phyloP scores from a whole-genome alignment of 2,113 vertebrate species.

The Emydura subglobosa region DNA sequence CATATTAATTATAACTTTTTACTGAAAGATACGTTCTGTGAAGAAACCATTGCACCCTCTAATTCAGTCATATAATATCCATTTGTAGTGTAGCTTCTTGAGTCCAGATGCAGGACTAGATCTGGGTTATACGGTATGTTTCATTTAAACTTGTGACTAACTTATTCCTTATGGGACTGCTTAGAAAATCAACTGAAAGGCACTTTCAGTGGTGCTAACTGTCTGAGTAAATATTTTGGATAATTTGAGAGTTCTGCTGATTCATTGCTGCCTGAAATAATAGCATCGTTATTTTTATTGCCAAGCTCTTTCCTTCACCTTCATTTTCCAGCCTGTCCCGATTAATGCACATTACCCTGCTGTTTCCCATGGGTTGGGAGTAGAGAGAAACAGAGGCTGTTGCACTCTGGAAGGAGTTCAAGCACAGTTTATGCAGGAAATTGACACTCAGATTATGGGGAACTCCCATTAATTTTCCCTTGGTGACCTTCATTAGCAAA shows the following conservation, averaged over 20 bases:
- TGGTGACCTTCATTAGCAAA: not conserved
- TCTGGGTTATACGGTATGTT: not conserved
- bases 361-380: not conserved
- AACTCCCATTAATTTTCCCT: not conserved
- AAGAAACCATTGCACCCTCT: rapidly evolving
- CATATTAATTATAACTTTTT: not conserved
- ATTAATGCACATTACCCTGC: not conserved
- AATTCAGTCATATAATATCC: rapidly evolving
- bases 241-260: not conserved
- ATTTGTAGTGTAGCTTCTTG: rapidly evolving
- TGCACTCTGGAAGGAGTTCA: not conserved
- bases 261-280: not conserved
- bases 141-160: not conserved
- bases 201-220: not conserved
- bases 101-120: rapidly evolving
- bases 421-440: not conserved
- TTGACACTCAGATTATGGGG: not conserved
- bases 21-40: not conserved
- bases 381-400: not conserved
- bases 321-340: not conserved
- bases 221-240: not conserved
- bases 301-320: not conserved
- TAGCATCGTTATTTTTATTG: not conserved
- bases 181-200: not conserved
- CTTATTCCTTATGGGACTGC: rapidly evolving